Evolutionary conservation across 2,113 vertebrate genomes (phyloP).

Genomic region (Lasiurus borealis): DNA sequence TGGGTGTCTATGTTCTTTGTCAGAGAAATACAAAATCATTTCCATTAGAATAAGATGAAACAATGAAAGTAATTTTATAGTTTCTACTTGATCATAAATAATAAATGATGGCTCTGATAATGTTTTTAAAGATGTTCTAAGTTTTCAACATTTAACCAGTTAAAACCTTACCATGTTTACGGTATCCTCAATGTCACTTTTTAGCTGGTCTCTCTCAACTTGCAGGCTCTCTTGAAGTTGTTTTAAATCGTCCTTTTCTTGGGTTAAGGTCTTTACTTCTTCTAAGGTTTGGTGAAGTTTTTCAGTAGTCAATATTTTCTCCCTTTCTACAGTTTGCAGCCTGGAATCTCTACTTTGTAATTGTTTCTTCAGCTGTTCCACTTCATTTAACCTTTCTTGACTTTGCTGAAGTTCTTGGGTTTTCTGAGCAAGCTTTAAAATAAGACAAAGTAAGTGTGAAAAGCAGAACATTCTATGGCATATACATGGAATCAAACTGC

Average conservation of each 20-base stretch:
- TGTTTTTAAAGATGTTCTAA: background rate
- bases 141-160: background rate
- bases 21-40: slow-evolving; percentile 16
- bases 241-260: slow-evolving; percentile 81
- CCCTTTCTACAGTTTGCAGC: slow-evolving; percentile 66
- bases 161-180: slow-evolving; percentile 80
- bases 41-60: background rate
- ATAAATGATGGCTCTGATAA: background rate
- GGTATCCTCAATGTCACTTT: slow-evolving; percentile 85
- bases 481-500: background rate
- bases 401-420: slow-evolving; percentile 81
- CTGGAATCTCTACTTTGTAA: slow-evolving; percentile 50
- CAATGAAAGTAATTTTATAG: background rate
- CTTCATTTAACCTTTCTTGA: slow-evolving; percentile 73
- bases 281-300: slow-evolving; percentile 72
- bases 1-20: slow-evolving; percentile 84
- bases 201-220: slow-evolving; percentile 84
- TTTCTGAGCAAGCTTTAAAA: slow-evolving; percentile 80
- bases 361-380: slow-evolving; percentile 81
- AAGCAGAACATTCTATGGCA: background rate
- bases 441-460: slow-evolving; percentile 11
- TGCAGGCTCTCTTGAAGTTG: slow-evolving; percentile 80
- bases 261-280: slow-evolving; percentile 77
- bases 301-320: slow-evolving; percentile 72
- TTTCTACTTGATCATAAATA: background rate